Evolutionary conservation across 92 coral and sea anemone species (phyloP).

Genomic region (Desmophyllum pertusum): DNA sequence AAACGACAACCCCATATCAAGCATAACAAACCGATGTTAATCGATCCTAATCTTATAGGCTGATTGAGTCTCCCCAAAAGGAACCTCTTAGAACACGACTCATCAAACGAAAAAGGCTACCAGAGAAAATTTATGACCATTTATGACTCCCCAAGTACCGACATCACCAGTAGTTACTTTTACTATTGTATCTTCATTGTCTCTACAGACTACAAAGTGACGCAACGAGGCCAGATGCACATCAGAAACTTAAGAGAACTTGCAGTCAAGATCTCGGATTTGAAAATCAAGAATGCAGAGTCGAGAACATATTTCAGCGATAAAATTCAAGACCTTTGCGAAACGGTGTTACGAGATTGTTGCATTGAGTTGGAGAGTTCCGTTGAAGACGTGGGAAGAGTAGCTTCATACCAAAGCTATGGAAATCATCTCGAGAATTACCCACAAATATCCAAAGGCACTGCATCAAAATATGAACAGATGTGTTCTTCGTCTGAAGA

Average conservation of each 20-base stretch:
- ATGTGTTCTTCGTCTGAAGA: neutral
- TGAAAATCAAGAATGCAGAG: neutral
- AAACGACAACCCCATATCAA: too few species aligned
- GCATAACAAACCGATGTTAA: too few species aligned
- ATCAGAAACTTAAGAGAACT: slow-evolving; percentile 14
- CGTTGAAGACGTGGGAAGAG: neutral
- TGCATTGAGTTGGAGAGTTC: slow-evolving; percentile 17
- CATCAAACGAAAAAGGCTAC: too few species aligned
- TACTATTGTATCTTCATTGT: neutral
- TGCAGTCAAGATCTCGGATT: slow-evolving; percentile 10
- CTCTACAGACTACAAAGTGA: slow-evolving; percentile 12
- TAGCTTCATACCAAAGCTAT: neutral
- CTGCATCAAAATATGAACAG: neutral
- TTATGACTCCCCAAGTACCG: neutral
- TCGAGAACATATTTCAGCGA: neutral
- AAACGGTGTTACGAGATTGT: neutral
- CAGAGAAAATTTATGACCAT: too few species aligned
- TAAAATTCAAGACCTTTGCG: neutral
- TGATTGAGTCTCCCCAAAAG: too few species aligned
- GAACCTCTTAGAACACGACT: too few species aligned
- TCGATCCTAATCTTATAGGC: too few species aligned
- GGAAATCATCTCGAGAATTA: neutral
- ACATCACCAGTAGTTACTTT: neutral
- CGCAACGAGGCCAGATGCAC: slow-evolving; percentile 33
- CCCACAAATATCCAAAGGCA: neutral